phyloP scores from a whole-genome alignment of 2,888 invertebrate species.

The Monopis laevigella region DNA sequence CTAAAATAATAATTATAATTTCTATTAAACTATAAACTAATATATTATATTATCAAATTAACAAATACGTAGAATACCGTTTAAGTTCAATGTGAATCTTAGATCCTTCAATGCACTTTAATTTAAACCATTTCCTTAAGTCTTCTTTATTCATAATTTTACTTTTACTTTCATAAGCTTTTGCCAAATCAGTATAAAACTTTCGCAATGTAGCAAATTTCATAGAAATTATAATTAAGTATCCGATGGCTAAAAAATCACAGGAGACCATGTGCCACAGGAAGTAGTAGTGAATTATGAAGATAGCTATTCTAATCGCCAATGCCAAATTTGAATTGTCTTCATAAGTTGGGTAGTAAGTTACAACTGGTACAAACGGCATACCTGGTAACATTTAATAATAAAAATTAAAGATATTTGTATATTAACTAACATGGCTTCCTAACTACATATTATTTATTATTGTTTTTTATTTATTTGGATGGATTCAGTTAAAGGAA shows the following conservation, averaged over 20 bases:
- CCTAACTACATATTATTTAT: too few relatives aligned
- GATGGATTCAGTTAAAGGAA: too few relatives aligned
- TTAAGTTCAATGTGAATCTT: conserved; percentile 3
- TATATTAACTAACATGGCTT: too few relatives aligned
- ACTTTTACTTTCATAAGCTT: conserved; percentile 27
- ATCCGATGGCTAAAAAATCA: conserved; percentile 38
- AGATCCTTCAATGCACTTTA: conserved; percentile 1
- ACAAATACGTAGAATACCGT: neutral
- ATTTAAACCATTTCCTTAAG: conserved; percentile 1
- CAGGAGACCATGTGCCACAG: conserved; percentile 46
- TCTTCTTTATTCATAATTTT: neutral
- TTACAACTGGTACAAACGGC: conserved; percentile 47
- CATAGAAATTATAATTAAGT: conserved; percentile 47
- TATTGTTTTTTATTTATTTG: too few relatives aligned
- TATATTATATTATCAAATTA: too few relatives aligned
- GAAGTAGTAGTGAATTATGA: conserved; percentile 27
- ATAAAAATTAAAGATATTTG: too few relatives aligned
- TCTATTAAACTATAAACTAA: too few relatives aligned
- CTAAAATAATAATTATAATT: neutral
- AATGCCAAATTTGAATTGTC: conserved; percentile 35
- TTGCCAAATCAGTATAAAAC: conserved; percentile 39
- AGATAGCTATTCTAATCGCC: conserved; percentile 27
- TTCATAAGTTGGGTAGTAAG: conserved; percentile 42
- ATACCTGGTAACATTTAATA: neutral
- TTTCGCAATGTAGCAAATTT: conserved; percentile 47